These are phyloP conservation scores for Leucoptera coffeella DNA, from an alignment of 2,888 invertebrate genomes.

Conservation along the genomic window DNA sequence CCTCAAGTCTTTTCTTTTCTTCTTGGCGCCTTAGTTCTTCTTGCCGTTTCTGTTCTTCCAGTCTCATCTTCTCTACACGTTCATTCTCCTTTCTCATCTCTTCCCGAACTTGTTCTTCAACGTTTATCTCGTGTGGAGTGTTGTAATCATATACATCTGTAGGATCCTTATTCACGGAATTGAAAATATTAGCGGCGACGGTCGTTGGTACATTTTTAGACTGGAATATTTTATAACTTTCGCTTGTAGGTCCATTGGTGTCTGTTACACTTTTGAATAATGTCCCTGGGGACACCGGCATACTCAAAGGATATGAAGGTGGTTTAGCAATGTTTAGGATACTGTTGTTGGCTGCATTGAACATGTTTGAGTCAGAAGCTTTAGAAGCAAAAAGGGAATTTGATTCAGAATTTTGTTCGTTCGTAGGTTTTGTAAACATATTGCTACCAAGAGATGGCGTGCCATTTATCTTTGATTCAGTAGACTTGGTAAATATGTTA, in stretches of 20 bases:
- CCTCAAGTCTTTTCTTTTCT: conserved; percentile 7
- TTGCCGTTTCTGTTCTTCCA: conserved; percentile 11
- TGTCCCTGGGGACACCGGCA: conserved; percentile 21
- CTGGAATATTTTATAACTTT: conserved; percentile 24
- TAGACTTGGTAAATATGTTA: no score
- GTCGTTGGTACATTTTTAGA: conserved; percentile 21
- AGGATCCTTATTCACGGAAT: conserved; percentile 15
- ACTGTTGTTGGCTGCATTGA: no score
- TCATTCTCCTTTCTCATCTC: conserved; percentile 14
- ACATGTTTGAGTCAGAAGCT: no score
- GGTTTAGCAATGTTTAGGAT: no score
- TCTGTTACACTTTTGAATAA: conserved; percentile 27
- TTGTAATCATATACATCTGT: conserved; percentile 23
- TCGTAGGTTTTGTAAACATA: conserved; percentile 2
- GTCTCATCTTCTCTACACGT: conserved; percentile 7
- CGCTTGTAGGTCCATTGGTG: conserved; percentile 13
- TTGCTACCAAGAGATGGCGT: no score
- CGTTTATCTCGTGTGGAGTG: conserved; percentile 14
- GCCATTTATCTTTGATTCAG: no score
- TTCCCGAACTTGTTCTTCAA: conserved; percentile 13
- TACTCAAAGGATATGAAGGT: no score
- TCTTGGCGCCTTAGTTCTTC: conserved; percentile 9
- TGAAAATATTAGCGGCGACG: conserved; percentile 29
- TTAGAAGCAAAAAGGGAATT: conserved; percentile 14
- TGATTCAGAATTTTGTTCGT: conserved; percentile 4